Percentiles rank a stretch among this genome's conserved stretches.
These are phyloP conservation scores for Neodon shergylaensis DNA, from an alignment of 2,113 vertebrate species.

Conservation along the genomic window DNA sequence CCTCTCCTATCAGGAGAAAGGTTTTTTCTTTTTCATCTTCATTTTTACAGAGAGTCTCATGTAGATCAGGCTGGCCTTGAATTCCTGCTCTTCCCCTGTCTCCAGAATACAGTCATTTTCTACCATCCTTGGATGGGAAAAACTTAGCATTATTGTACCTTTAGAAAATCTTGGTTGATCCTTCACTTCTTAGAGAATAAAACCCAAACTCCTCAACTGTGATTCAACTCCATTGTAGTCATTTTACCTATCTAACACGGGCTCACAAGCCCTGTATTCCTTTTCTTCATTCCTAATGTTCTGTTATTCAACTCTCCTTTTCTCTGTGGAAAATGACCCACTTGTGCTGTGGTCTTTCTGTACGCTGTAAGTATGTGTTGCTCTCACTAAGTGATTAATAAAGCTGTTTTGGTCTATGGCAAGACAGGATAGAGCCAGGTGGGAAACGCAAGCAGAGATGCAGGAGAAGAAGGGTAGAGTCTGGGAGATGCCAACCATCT, in stretches of 20 bases:
- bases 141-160: neutral
- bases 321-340: neutral
- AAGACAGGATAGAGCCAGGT: no score
- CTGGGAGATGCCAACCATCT: no score
- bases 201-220: neutral
- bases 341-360: neutral
- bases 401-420: no score
- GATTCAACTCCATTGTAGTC: neutral
- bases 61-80: neutral
- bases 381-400: no score
- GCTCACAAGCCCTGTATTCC: neutral
- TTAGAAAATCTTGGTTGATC: neutral
- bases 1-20: neutral
- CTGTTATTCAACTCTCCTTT: neutral
- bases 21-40: no score
- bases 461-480: no score
- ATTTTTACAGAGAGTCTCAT: neutral
- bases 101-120: neutral
- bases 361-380: no score
- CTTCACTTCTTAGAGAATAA: neutral
- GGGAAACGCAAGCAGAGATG: no score
- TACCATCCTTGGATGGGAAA: neutral
- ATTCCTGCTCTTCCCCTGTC: neutral
- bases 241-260: no score
- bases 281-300: neutral